phyloP scores from a whole-genome alignment of 2,113 vertebrate species.

The Phocoena phocoena region DNA sequence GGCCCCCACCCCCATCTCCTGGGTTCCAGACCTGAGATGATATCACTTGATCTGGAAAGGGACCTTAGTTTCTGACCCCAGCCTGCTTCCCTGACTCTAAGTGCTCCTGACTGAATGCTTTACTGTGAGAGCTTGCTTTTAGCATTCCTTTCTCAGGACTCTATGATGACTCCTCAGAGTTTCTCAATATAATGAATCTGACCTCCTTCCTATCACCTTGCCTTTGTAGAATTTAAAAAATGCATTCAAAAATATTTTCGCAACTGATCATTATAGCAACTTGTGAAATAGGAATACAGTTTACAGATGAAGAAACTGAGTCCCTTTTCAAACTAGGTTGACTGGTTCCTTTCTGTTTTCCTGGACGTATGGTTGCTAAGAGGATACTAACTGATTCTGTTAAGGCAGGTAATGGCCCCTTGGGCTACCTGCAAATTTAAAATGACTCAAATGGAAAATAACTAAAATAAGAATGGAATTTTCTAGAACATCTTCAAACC shows the following conservation, averaged over 20 bases:
- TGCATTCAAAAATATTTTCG: constrained; percentile 36
- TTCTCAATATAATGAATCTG: not conserved
- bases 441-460: constrained; percentile 56
- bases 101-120: not conserved
- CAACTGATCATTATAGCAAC: constrained; percentile 15
- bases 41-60: not conserved
- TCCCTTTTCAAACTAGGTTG: constrained; percentile 21
- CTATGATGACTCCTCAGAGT: not conserved
- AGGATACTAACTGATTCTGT: constrained; percentile 51
- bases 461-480: constrained; percentile 42
- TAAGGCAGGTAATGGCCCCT: constrained; percentile 17
- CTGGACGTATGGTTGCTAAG: constrained; percentile 44
- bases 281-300: not conserved
- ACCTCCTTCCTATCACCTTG: not conserved
- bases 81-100: not conserved
- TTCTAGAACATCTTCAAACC: constrained; percentile 22
- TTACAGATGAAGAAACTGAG: constrained; percentile 32
- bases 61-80: not conserved
- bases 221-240: constrained; percentile 5
- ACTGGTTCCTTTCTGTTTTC: constrained; percentile 37
- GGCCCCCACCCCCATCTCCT: accelerated
- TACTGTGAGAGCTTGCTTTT: not conserved
- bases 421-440: constrained; percentile 46
- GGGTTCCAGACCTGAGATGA: not conserved
- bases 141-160: not conserved